Base-by-base conservation (phyloP, 1,140 invertebrate genomes). In the Orius insidiosus region DNA sequence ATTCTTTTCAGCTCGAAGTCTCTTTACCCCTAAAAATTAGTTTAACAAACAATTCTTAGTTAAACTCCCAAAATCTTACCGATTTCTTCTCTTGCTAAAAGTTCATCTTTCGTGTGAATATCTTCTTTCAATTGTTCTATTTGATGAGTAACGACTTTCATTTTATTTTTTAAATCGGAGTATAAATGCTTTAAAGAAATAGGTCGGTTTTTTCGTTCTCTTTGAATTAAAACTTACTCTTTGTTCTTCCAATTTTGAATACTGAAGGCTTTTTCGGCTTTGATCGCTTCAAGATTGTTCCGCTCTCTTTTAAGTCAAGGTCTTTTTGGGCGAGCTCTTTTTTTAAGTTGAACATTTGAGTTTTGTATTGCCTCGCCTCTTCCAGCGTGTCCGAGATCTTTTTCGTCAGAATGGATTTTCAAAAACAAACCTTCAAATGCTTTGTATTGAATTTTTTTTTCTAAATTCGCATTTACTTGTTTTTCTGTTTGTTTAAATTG, bases 101-200 rank as follows among this genome's bases (percentile, higher is more conserved):
- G 18, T 30, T 43, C 31, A 31, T 43, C 41, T 16, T 30, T 24
- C 3, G 41, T 32, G n/a, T n/a, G 10, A 18, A 43, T 30, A 30
- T 43, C 41, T 43, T 43, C 41, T 31, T 43, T 43, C 11, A 43
- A 16, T 43, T 43, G 41, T 15, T 43, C 18, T 11, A 43, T 43
- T 31, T 43, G 41, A 5, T 18, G 24, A 2, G 24, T 24, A 7
- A 24, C 24, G 24, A 24, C 24, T 24, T 24, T 24, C 24, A 24
- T 24, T 24, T 24, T 24, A 7, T 24, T 24, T 24, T 24, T 24
- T 7, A 24, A 24, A 24, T 24, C 24, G 24, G 24, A 24, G 24
- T 24, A 24, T 24, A 24, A 24, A 24, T 24, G 24, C 24, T 24
- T 3, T 24, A 24, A 7, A 7, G 7, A 24, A 24, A n/a, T n/a